phyloP scores from a whole-genome alignment of 2,113 vertebrate genomes.

The Hypocryptadius cinnamomeus region DNA sequence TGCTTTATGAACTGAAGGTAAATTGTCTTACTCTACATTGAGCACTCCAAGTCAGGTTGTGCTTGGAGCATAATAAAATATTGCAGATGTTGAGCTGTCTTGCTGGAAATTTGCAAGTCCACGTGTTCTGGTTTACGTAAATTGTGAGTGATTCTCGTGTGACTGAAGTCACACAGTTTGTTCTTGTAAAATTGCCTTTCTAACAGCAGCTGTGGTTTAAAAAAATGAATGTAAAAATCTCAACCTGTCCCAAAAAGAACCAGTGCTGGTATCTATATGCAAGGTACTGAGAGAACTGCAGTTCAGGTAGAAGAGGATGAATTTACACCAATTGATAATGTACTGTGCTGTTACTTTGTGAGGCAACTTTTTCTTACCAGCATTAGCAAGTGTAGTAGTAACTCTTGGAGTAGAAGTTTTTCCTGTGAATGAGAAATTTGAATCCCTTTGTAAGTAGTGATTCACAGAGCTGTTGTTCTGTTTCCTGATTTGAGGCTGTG shows the following conservation, averaged over 20 bases:
- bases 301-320: not conserved
- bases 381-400: not conserved
- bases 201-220: not conserved
- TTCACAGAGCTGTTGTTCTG: not conserved
- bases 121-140: not conserved
- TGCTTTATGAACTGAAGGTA: not conserved
- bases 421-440: not conserved
- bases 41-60: not conserved
- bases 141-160: not conserved
- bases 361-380: not conserved
- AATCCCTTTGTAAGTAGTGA: not conserved
- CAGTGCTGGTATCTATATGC: rapidly evolving
- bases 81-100: not conserved
- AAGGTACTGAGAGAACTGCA: not conserved
- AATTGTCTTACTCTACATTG: not conserved
- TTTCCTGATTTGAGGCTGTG: not conserved
- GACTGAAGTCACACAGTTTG: not conserved
- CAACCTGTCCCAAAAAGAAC: not conserved
- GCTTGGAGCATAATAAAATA: not conserved
- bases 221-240: not conserved
- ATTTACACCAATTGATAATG: not conserved
- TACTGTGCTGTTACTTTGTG: not conserved
- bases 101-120: not conserved
- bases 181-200: not conserved
- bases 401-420: not conserved